Evolutionary conservation across 2,888 invertebrate genomes (phyloP).

Genomic region (Ectemnius lituratus): DNA sequence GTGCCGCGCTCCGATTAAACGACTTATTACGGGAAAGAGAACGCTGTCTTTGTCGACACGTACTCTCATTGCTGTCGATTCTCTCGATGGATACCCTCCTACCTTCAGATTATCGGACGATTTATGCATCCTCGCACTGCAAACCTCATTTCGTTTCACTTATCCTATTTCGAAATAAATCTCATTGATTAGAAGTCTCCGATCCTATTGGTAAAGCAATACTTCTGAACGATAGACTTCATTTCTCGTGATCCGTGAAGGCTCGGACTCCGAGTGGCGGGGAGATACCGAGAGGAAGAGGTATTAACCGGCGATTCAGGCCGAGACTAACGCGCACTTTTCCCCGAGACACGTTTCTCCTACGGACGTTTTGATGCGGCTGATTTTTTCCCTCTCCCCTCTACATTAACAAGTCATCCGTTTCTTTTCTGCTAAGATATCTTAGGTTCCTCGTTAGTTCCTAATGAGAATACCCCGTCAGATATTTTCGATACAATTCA

Average conservation of each 20-base stretch:
- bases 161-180: too few relatives aligned
- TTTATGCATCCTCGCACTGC: too few relatives aligned
- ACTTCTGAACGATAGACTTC: not conserved
- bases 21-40: constrained; percentile 49
- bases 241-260: not conserved
- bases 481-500: too few relatives aligned
- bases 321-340: constrained; percentile 78
- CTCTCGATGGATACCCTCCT: constrained; percentile 16
- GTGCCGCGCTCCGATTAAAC: constrained; percentile 58
- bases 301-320: constrained; percentile 76
- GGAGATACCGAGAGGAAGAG: constrained; percentile 58
- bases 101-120: too few relatives aligned
- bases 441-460: not conserved
- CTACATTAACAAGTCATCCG: not conserved
- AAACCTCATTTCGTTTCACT: too few relatives aligned
- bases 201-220: too few relatives aligned
- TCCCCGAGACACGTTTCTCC: constrained; percentile 73
- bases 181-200: too few relatives aligned
- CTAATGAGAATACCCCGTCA: not conserved
- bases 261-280: constrained; percentile 7
- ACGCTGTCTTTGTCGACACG: constrained; percentile 20
- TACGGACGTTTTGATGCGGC: constrained; percentile 45
- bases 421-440: constrained; percentile 21
- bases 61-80: constrained; percentile 11
- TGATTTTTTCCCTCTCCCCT: constrained; percentile 50